These are phyloP conservation scores for Venusia cambrica DNA, from an alignment of 2,888 invertebrate genomes.

Conservation along the genomic window DNA sequence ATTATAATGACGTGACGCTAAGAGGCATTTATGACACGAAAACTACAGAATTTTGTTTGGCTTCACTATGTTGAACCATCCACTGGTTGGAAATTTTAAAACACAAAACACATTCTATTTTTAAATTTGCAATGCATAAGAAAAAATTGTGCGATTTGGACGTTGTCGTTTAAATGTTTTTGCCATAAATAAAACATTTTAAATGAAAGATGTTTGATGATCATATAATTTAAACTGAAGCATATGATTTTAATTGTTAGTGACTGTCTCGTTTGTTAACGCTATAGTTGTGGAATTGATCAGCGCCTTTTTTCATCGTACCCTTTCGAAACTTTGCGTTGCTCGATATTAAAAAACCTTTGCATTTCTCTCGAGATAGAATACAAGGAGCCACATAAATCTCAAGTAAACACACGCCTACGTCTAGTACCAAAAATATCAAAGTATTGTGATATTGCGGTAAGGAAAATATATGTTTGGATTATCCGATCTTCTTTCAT, in stretches of 20 bases:
- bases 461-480: constrained; percentile 17
- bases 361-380: background rate
- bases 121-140: background rate
- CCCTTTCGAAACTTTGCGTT: background rate
- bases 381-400: constrained; percentile 3
- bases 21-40: constrained; percentile 41
- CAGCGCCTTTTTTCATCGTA: too few species aligned
- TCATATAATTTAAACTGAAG: too few species aligned
- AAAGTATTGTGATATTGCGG: constrained; percentile 16
- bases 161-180: too few species aligned
- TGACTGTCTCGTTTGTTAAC: too few species aligned
- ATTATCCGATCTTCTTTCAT: constrained; percentile 21
- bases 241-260: too few species aligned
- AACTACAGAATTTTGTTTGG: constrained; percentile 31
- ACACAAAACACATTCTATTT: background rate
- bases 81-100: constrained; percentile 1
- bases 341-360: too few species aligned
- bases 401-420: constrained; percentile 10
- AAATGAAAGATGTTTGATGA: too few species aligned
- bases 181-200: too few species aligned
- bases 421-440: constrained; percentile 6
- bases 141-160: too few species aligned
- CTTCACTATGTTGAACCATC: constrained; percentile 22
- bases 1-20: constrained; percentile 49
- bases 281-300: too few species aligned